Evolutionary conservation across 2,113 vertebrate genomes (phyloP), one percentile per base, ranked within the genome.

Genomic region (Elephantulus edwardii): DNA sequence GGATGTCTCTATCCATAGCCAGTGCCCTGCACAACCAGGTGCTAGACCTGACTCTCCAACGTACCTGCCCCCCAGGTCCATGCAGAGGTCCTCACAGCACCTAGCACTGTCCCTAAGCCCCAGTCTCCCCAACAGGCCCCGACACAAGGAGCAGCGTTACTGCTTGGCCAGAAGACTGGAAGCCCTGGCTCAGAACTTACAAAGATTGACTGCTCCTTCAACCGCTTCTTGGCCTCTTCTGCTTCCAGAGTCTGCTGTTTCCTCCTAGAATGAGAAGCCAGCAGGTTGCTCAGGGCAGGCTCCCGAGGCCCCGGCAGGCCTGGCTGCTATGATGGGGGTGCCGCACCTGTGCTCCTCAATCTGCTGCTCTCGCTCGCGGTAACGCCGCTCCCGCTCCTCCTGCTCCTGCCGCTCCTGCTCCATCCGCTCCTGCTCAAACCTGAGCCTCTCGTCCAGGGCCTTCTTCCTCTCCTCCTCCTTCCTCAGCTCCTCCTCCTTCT

Each of bases 401-500:
- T 99, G 99, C 97, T 99, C 99, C 97, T 98, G 97, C 84, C 97
- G 97, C 94, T 99, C 99, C 97, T 99, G 98, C 96, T 99, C 99
- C 99, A 99, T 99, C 10, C 99, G 96, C 93, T 99, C 99, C 89
- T 99, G 98, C 95, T 99, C 99, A 0, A 99, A 99, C 42, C 98
- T 97, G 95, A 99, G 98, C 50, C 98, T 98, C 95, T 99, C 99
- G 13, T 99, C 99, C 38, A 98, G 96, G 7, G 96, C 97, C 96
- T 99, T 99, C 98, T 97, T 99, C 94, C 97, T 92, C 89, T 99
- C 99, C 90, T 99, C 98, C 94, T 99, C 98, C 97, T 99, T 99
- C 93, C 99, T 98, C 92, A 99, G 83, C 97, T 99, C 99, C 94
- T 99, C 99, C 93, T 99, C 99, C 72, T 98, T 98, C 99, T 99